Base-by-base conservation (phyloP, 1,140 invertebrate species). In the Drosophila bocki region DNA sequence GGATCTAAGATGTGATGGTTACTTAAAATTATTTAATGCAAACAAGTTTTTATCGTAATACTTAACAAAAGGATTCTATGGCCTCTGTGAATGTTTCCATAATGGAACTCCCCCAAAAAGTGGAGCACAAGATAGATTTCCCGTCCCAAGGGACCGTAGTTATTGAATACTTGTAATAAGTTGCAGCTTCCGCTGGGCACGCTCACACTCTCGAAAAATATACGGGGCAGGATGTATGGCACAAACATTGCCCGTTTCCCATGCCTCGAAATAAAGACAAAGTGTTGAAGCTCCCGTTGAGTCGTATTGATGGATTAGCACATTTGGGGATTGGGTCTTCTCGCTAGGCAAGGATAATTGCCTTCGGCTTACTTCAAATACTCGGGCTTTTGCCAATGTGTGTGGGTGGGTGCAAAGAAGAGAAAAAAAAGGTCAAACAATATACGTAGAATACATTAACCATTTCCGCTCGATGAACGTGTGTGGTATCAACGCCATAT, bases 401-500 rank as follows among this genome's bases (percentile, higher is more conserved):
- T 8, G 33, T 58, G 32, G 35, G 60, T 54, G 61, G 32, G 13
- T 35, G 42, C 19, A 35, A 17, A 47, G 19, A 54, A n/a, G 32
- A 4, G 32, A 22, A 54, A 32, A 35, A 37, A 44, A 45, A 57
- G 76, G 35, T n/a, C 44, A 44, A 57, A 37, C 44, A 29, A 80
- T 61, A 80, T 59, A 69, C 37, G 48, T 58, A 65, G 53, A 76
- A 78, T 69, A 75, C 78, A 85, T 82, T 85, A 85, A 75, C 78
- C 68, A 81, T 74, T 74, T 83, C 76, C 76, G 48, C 13, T 45
- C 60, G 60, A 60, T 67, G 72, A 80, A 64, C 65, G 82, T 85
- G 63, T 84, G 54, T 39, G 53, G 35, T 84, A 84, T 80, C 76
- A 80, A 84, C 81, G 70, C 61, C 81, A 63, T 85, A 85, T 85